phyloP scores from a whole-genome alignment of 1,140 invertebrate genomes.

The Drosophila kepulauana region DNA sequence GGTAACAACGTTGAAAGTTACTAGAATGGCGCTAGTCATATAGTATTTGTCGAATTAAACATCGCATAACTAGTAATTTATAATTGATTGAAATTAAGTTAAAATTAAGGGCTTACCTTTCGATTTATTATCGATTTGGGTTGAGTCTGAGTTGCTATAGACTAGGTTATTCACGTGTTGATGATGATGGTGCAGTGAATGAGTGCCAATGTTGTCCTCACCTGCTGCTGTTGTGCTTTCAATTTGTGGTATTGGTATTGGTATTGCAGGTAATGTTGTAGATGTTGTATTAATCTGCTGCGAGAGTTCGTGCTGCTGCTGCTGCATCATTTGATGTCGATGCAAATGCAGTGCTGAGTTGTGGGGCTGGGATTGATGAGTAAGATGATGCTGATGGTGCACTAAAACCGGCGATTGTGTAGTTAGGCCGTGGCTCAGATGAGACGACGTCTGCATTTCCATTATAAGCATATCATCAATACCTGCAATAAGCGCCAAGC shows the following conservation, averaged over 20 bases:
- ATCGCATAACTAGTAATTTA: too few species aligned
- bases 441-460: slow-evolving; percentile 78
- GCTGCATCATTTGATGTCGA: slow-evolving; percentile 29
- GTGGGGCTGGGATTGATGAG: slow-evolving; percentile 40
- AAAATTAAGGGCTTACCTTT: slow-evolving; percentile 58
- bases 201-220: slow-evolving; percentile 17
- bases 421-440: slow-evolving; percentile 69
- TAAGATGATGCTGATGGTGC: slow-evolving; percentile 63
- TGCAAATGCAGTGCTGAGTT: slow-evolving; percentile 25
- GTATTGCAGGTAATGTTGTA: slow-evolving; percentile 58
- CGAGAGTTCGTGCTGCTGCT: slow-evolving; percentile 43
- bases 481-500: slow-evolving; percentile 44
- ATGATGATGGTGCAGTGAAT: slow-evolving; percentile 51
- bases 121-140: slow-evolving; percentile 65
- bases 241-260: slow-evolving; percentile 12
- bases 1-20: too few species aligned
- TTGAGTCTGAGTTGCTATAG: slow-evolving; percentile 35
- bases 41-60: too few species aligned
- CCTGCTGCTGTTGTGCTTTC: too few species aligned
- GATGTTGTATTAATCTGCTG: slow-evolving; percentile 51
- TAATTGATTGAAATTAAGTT: not conserved
- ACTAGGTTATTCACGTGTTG: slow-evolving; percentile 44
- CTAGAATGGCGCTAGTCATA: too few species aligned
- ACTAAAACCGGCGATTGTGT: slow-evolving; percentile 53
- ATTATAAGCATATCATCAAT: slow-evolving; percentile 74